Conservation (phyloP, 2,797 vertebrate genomes). For the Gymnopithys bicolor region DNA sequence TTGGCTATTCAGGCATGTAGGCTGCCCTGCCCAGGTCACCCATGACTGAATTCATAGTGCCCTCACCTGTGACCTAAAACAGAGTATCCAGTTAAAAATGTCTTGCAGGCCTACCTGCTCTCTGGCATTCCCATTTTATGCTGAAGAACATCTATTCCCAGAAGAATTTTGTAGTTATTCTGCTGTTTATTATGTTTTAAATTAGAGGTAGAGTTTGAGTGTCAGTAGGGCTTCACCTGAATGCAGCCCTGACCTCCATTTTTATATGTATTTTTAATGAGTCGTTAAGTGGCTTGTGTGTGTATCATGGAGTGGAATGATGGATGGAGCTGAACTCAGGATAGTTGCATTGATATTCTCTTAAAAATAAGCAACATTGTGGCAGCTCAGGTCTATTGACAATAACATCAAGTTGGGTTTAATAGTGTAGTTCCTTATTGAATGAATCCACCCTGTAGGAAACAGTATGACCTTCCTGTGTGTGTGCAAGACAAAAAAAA, state of each 20-base stretch:
- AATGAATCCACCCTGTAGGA: slow-evolving; percentile 48
- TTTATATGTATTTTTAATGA: slow-evolving; percentile 30
- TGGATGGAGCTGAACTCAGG: slow-evolving; percentile 4
- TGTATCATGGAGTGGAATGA: not conserved
- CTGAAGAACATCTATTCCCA: not conserved
- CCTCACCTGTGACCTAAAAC: not conserved
- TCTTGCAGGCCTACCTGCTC: not conserved
- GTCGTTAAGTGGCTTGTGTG: not conserved
- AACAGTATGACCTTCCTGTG: slow-evolving; percentile 40
- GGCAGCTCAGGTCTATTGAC: slow-evolving; percentile 23
- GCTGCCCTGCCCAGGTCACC: not conserved
- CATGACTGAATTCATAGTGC: not conserved
- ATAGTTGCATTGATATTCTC: slow-evolving; percentile 11
- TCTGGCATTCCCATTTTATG: not conserved
- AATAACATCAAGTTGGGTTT: not conserved
- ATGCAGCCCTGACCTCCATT: not conserved
- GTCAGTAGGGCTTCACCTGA: not conserved
- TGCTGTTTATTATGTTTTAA: not conserved
- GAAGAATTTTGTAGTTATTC: not conserved
- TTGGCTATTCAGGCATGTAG: not conserved
- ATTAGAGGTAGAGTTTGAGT: not conserved
- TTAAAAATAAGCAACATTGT: not conserved
- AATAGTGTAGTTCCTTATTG: slow-evolving; percentile 37
- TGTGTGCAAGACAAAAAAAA: slow-evolving; percentile 2
- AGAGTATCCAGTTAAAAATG: not conserved